Evolutionary conservation across 2,797 vertebrate species (phyloP), one percentile per base, ranked within the genome.

Genomic region (Hydrolagus colliei): DNA sequence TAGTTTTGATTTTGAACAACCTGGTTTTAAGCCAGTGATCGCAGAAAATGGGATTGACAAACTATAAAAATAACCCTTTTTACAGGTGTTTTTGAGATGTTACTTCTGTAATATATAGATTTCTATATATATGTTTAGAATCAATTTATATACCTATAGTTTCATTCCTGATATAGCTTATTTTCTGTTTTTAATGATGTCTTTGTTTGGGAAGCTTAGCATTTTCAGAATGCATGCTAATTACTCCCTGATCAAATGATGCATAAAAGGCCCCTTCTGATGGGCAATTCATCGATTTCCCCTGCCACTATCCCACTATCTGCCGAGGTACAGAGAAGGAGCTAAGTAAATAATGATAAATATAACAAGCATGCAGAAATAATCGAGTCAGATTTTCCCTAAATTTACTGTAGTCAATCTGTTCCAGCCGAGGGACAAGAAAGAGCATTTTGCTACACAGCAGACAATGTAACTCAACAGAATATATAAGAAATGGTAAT

Each of bases 1-100:
- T 84, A 84, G 32, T 84, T 84, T 63, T 84, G 79, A 84, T 84
- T 84, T 84, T 84, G 52, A 84, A 84, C 79, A 84, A 84, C 79
- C 65, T 84, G 79, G 65, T 84, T 84, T 84, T 67, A 84, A 84
- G 79, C 79, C 79, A 71, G 35, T 84, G 79, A 84, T 84, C 79
- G 52, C 79, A 71, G 32, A 84, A 84, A 84, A 22, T 71, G 65
- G 32, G 18, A 84, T 84, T 84, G 79, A 84, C 65, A 84, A 84
- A 84, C 41, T 41, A 71, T 63, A 68, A 84, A 71, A 80, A 76
- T 68, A 71, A 71, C 71, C 65, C 18, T 68, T 71, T 84, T 84
- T 67, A 41, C 63, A 84, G 65, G 79, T 41, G 65, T 71, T 68
- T 84, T 68, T 16, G 68, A 84, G 20, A 84, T 10, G 65, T 4